These are phyloP conservation scores for Miltochrista miniata DNA, from an alignment of 2,888 invertebrate species.

Conservation along the genomic window DNA sequence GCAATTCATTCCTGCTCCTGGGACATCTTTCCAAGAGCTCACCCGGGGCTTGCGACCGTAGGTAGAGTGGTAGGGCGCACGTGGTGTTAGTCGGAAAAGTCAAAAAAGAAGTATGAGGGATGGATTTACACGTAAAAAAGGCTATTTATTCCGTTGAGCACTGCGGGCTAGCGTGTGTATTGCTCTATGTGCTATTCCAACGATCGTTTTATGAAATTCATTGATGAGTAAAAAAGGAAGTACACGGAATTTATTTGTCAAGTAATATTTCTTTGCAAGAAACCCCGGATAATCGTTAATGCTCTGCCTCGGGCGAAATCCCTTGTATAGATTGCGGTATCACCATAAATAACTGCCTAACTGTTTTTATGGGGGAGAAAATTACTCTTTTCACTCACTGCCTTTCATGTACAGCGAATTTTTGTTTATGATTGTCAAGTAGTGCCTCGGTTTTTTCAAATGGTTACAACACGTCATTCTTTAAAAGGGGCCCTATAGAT, in stretches of 20 bases:
- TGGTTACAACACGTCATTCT: too few species aligned
- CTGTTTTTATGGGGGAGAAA: constrained; percentile 81
- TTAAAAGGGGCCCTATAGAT: too few species aligned
- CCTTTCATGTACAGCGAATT: constrained; percentile 67
- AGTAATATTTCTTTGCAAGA: constrained; percentile 76
- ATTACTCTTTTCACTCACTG: constrained; percentile 75
- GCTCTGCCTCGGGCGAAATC: constrained; percentile 73
- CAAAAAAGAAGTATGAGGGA: too few species aligned
- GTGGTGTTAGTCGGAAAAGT: too few species aligned
- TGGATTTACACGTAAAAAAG: too few species aligned
- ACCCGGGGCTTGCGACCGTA: too few species aligned
- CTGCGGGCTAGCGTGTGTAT: constrained; percentile 4
- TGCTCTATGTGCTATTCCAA: constrained; percentile 21
- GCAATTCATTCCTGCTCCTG: too few species aligned
- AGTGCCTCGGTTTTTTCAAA: constrained; percentile 6
- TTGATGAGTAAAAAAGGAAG: constrained; percentile 62
- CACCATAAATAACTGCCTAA: constrained; percentile 80
- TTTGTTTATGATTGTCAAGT: constrained; percentile 59
- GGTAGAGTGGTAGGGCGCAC: too few species aligned
- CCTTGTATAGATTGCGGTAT: constrained; percentile 80
- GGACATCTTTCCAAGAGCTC: too few species aligned
- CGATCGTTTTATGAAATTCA: constrained; percentile 28
- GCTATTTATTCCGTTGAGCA: too few species aligned
- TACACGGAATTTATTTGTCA: constrained; percentile 72
- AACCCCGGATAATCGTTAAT: constrained; percentile 78